These are phyloP conservation scores for Drosophila quadrilineata DNA, from an alignment of 1,140 invertebrate genomes.

Conservation along the genomic window DNA sequence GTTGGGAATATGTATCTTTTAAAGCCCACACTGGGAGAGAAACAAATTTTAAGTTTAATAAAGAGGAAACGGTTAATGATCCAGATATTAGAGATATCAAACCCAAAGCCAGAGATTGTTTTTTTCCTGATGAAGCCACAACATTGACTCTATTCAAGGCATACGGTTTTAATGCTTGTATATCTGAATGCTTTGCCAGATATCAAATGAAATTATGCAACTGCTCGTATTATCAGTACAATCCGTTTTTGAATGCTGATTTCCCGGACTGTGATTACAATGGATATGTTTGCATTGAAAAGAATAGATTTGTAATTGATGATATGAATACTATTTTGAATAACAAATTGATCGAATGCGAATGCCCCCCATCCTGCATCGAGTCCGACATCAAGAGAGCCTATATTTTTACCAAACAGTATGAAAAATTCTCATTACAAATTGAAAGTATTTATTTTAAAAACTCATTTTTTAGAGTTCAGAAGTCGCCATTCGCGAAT, in stretches of 20 bases:
- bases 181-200: conserved; percentile 82
- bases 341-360: conserved; percentile 36
- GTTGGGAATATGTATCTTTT: too few species aligned
- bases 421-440: too few species aligned
- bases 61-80: conserved; percentile 61
- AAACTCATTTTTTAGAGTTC: not conserved
- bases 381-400: conserved; percentile 82
- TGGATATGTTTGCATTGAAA: conserved; percentile 38
- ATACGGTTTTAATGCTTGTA: conserved; percentile 83
- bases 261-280: conserved; percentile 53
- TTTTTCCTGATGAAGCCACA: conserved; percentile 82
- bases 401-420: conserved; percentile 73
- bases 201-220: conserved; percentile 82
- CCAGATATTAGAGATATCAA: conserved; percentile 55
- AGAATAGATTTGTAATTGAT: conserved; percentile 52
- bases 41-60: conserved; percentile 50
- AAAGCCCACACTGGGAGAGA: conserved; percentile 34
- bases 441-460: not conserved
- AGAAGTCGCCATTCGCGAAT: conserved; percentile 3
- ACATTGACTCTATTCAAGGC: conserved; percentile 78
- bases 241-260: conserved; percentile 23
- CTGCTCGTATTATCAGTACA: conserved; percentile 78
- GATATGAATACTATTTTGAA: conserved; percentile 34
- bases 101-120: conserved; percentile 81
- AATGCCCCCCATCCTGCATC: conserved; percentile 83